phyloP scores from a whole-genome alignment of 1,140 invertebrate species.

The Acyrthosiphon pisum region DNA sequence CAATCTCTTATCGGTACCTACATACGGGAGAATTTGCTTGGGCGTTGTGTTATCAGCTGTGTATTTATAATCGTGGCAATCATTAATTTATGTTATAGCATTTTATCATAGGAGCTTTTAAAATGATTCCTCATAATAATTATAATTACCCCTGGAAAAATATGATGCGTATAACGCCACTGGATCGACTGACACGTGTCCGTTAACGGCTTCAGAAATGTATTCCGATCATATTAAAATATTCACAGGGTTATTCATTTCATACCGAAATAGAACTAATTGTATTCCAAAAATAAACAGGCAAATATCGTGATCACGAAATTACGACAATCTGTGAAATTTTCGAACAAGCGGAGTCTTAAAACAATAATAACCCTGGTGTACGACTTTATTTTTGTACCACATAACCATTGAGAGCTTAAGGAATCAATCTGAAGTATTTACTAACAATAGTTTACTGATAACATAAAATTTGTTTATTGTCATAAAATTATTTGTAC shows the following conservation, averaged over 20 bases:
- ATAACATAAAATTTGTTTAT: neutral
- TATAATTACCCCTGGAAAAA: neutral
- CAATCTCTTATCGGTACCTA: neutral
- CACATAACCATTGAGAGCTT: neutral
- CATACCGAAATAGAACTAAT: neutral
- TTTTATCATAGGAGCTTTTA: neutral
- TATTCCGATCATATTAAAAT: neutral
- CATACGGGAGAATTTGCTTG: neutral
- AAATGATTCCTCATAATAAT: neutral
- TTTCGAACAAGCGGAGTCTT: neutral
- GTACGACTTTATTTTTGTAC: neutral
- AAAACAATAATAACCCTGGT: neutral
- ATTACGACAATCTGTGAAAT: neutral
- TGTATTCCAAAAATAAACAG: neutral
- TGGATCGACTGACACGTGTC: neutral
- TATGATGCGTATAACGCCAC: neutral
- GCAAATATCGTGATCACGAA: neutral
- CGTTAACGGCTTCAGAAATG: neutral
- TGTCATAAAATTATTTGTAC: neutral
- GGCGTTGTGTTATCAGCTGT: neutral
- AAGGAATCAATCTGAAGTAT: neutral
- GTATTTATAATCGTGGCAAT: neutral
- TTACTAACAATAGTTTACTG: neutral
- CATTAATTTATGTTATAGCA: neutral
- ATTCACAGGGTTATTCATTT: conserved; percentile 10